Conservation (phyloP, 2,113 vertebrate genomes). For the Uria lomvia region DNA sequence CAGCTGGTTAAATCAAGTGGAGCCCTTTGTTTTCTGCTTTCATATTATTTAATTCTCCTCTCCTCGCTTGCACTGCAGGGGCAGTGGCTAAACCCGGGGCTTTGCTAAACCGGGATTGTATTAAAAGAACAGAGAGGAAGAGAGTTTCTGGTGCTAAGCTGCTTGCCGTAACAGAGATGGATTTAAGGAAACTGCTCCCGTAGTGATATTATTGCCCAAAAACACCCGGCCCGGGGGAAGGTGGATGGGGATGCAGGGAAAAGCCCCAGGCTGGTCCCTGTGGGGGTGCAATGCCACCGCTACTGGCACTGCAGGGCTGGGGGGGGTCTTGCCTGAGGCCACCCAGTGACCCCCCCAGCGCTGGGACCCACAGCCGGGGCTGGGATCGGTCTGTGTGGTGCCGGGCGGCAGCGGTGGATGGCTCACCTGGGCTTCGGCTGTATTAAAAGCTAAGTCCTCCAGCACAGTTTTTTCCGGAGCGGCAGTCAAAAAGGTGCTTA, state of each 20-base stretch:
- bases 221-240: background rate
- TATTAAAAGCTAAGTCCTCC: conserved; percentile 36
- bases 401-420: background rate
- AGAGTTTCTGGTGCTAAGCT: conserved; percentile 60
- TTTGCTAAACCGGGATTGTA: conserved; percentile 44
- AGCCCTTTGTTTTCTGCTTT: conserved; percentile 49
- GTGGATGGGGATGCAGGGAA: background rate
- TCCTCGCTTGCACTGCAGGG: conserved; percentile 63
- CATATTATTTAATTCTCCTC: conserved; percentile 41
- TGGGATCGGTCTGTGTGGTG: rapidly evolving
- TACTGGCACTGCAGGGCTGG: background rate
- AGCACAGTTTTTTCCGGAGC: conserved; percentile 42
- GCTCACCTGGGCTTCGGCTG: conserved; percentile 16
- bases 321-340: background rate
- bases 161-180: conserved; percentile 62
- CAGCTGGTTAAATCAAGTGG: background rate
- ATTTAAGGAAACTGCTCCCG: conserved; percentile 53
- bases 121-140: conserved; percentile 57
- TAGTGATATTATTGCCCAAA: conserved; percentile 13
- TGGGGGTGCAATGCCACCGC: background rate
- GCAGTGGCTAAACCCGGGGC: conserved; percentile 28
- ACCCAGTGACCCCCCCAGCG: rapidly evolving
- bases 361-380: background rate
- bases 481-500: conserved; percentile 56
- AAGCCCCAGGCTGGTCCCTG: background rate